These are phyloP conservation scores for Hystrix cristata DNA, from an alignment of 2,113 vertebrate species.

Conservation along the genomic window DNA sequence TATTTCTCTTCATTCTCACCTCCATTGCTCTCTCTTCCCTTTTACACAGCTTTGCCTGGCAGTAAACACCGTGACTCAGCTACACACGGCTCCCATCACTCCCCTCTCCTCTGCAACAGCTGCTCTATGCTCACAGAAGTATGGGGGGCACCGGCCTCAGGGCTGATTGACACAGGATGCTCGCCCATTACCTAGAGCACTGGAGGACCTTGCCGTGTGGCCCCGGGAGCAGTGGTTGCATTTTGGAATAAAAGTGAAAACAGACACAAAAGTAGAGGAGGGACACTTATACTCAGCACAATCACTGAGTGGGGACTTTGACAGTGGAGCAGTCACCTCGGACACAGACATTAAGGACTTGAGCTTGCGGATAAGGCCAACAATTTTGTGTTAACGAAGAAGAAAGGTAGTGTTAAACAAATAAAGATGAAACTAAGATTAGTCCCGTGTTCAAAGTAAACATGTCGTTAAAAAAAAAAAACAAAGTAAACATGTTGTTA, in stretches of 20 bases:
- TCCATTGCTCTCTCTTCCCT: neutral
- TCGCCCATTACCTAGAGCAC: neutral
- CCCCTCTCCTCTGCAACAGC: neutral
- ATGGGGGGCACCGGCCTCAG: no score
- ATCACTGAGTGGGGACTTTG: no score
- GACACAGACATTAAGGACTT: neutral
- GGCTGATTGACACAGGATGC: neutral
- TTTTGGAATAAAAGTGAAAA: neutral
- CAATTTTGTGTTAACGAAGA: neutral
- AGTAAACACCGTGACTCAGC: neutral
- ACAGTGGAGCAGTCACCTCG: neutral
- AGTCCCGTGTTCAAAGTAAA: neutral
- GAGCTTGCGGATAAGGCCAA: neutral
- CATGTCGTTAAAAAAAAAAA: neutral
- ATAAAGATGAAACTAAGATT: neutral
- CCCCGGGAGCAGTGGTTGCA: accelerated
- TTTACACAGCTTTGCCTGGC: neutral
- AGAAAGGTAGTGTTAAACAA: neutral
- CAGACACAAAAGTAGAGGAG: neutral
- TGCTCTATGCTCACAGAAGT: neutral
- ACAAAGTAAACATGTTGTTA: neutral
- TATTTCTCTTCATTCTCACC: neutral
- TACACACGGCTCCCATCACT: no score
- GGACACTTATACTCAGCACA: no score
- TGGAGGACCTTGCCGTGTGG: neutral